Percentiles rank a stretch among this genome's conserved stretches.
These are phyloP conservation scores for Chalcis sispes DNA, from an alignment of 2,888 invertebrate species.

Conservation along the genomic window DNA sequence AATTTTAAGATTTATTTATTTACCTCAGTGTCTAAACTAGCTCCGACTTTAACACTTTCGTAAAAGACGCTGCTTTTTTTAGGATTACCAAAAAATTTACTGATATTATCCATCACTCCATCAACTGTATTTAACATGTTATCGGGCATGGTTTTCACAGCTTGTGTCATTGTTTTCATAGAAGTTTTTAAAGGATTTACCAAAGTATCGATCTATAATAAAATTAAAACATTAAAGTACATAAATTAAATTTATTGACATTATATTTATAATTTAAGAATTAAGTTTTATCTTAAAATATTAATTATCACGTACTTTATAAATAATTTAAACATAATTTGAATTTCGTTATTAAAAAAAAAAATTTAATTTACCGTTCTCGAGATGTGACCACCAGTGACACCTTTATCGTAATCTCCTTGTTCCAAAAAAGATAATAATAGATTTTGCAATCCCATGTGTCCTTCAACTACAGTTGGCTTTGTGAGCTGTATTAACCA, in stretches of 20 bases:
- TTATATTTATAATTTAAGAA: conserved; percentile 9
- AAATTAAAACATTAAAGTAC: conserved; percentile 2
- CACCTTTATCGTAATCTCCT: conserved; percentile 83
- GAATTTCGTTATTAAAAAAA: conserved; percentile 57
- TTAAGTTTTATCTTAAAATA: conserved; percentile 5
- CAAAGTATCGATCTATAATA: conserved; percentile 81
- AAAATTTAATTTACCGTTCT: conserved; percentile 77
- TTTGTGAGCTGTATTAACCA: conserved; percentile 86
- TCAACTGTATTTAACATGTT: conserved; percentile 90
- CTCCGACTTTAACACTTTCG: conserved; percentile 77
- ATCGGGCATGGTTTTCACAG: conserved; percentile 92
- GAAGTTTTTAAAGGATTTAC: conserved; percentile 90
- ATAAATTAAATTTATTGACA: not conserved
- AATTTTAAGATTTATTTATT: not conserved
- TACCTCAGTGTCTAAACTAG: conserved; percentile 79
- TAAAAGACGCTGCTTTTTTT: conserved; percentile 76
- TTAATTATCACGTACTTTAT: not conserved
- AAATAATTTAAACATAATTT: no score
- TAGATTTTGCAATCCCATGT: conserved; percentile 81
- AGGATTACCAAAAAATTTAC: conserved; percentile 82
- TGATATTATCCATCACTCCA: conserved; percentile 88
- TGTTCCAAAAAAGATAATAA: conserved; percentile 83
- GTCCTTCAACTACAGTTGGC: conserved; percentile 79
- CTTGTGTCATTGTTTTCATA: conserved; percentile 84
- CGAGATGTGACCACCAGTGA: conserved; percentile 79